Evolutionary conservation across 2,888 invertebrate genomes (phyloP).

Genomic region (Agrotis segetum): DNA sequence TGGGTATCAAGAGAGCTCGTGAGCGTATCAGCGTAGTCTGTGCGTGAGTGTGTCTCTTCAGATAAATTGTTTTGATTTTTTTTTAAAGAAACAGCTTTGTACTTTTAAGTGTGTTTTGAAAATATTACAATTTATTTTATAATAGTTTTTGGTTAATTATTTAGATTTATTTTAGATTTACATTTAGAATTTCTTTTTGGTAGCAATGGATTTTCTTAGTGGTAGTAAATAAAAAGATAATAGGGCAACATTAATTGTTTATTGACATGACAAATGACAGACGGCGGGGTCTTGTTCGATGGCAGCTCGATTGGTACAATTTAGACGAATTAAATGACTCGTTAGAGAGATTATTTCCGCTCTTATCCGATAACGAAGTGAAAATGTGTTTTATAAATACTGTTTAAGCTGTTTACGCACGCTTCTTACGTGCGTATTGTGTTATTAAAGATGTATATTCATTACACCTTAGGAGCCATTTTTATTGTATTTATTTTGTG

Average conservation of each 20-base stretch:
- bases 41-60: no score
- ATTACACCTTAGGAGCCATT: conserved; percentile 89
- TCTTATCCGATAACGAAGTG: conserved; percentile 78
- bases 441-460: conserved; percentile 87
- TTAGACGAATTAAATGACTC: conserved; percentile 82
- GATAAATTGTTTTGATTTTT: no score
- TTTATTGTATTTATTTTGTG: conserved; percentile 91
- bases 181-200: not conserved
- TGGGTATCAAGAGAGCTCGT: no score
- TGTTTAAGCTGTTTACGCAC: conserved; percentile 81
- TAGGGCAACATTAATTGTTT: conserved; percentile 87
- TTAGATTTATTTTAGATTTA: no score
- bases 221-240: conserved; percentile 12
- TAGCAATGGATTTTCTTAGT: no score
- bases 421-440: conserved; percentile 80
- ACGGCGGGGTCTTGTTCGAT: conserved; percentile 86
- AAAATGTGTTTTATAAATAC: conserved; percentile 87
- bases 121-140: no score
- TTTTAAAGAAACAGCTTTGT: no score
- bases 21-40: no score
- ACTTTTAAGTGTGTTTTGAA: no score
- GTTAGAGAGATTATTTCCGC: conserved; percentile 80
- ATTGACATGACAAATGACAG: conserved; percentile 90
- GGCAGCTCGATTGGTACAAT: conserved; percentile 83
- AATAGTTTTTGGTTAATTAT: no score